Base-by-base conservation (phyloP, 2,888 invertebrate genomes). In the Melieria crassipennis region DNA sequence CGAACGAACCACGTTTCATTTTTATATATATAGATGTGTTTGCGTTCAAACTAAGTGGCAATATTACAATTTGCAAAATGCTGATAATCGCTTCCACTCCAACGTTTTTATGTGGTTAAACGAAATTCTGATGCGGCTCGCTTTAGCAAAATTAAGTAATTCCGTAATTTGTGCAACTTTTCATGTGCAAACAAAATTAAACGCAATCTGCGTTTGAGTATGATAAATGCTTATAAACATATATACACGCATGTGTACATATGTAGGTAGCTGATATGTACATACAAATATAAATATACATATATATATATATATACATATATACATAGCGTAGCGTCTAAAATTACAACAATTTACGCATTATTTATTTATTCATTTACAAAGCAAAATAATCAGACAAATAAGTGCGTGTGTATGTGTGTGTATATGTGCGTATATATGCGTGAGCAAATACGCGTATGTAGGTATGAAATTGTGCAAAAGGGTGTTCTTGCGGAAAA, bases 401-500 rank as follows among this genome's bases (percentile, higher is more conserved):
- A 43, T 66, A n/a, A 30, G 16, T 48, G 56, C 30, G 16, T 55
- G 62, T 62, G 43, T 61, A 61, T 68, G 50, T 62, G 64, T 9
- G 30, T 43, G 47, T 7, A 43, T 11, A 61, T 42, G 42, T 48
- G 43, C n/a, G 56, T 60, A 16, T 48, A 45, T 55, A 46, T 47
- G 30, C 47, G 47, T 60, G 42, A 46, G 65, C 50, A 52, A 69
- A 61, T 63, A 43, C 47, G 52, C 64, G 64, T 57, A 30, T 30
- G 30, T 30, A 57, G 64, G 69, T 57, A 71, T 69, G 47, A 65
- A 65, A 68, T 65, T 65, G 63, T 43, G 62, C 72, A 62, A 62
- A 69, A 65, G 72, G 65, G 65, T 69, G 69, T 69, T 72, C 72
- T 72, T 65, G 72, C 58, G 72, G 72, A 72, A 72, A 69, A 65